Evolutionary conservation across 1,140 invertebrate species (phyloP).

Genomic region (Tribolium castaneum): DNA sequence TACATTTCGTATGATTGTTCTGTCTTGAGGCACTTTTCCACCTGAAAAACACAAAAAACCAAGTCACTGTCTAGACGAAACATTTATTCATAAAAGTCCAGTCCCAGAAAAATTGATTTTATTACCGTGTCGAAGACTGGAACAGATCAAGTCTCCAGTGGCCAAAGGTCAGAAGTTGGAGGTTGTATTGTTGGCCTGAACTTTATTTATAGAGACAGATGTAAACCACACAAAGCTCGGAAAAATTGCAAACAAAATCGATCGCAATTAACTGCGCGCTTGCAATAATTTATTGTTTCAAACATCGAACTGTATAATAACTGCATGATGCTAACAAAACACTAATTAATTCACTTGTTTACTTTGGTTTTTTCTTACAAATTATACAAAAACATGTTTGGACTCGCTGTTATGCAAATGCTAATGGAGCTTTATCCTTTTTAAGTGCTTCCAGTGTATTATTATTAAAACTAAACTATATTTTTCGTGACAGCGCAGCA

Average conservation of each 20-base stretch:
- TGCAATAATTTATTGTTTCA: too few species aligned
- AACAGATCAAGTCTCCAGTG: not conserved
- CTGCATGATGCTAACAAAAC: too few species aligned
- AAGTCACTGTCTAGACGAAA: not conserved
- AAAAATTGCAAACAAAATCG: too few species aligned
- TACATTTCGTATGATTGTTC: conserved; percentile 87
- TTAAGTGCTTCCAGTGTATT: not conserved
- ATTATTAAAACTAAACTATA: not conserved
- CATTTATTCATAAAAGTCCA: not conserved
- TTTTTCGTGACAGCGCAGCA: not conserved
- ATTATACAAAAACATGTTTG: not conserved
- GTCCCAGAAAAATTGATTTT: conserved; percentile 8
- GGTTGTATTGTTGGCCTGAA: not conserved
- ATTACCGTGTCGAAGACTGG: not conserved
- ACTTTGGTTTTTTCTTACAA: not conserved
- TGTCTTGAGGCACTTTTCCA: conserved; percentile 89
- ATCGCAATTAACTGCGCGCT: too few species aligned
- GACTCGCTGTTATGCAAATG: not conserved
- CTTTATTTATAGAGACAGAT: not conserved
- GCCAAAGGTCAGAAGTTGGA: not conserved
- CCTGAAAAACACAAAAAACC: conserved; percentile 65
- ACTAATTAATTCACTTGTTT: not conserved
- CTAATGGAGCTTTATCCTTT: not conserved
- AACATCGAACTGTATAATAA: too few species aligned
- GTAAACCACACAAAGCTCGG: too few species aligned